phyloP scores from a whole-genome alignment of 2,888 invertebrate species.

The Xestia ashworthii region DNA sequence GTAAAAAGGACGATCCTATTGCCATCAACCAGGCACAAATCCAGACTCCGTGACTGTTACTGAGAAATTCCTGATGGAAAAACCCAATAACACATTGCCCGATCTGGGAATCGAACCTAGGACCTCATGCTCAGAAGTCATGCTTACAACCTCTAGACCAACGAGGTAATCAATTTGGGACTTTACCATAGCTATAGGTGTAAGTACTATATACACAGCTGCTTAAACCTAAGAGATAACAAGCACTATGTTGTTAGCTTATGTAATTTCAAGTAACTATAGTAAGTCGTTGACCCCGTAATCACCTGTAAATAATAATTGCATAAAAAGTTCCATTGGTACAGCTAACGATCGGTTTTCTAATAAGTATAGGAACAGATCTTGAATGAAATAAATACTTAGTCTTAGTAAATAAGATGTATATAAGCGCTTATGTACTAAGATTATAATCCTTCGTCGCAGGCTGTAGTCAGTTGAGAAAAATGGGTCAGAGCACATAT shows the following conservation, averaged over 20 bases:
- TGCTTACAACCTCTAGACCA: too few species aligned
- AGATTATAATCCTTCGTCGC: constrained; percentile 28
- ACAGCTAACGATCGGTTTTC: neutral
- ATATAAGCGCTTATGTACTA: constrained; percentile 5
- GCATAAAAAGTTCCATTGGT: neutral
- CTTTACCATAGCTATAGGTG: neutral
- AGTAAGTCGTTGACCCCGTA: neutral
- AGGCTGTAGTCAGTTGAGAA: constrained; percentile 28
- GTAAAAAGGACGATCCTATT: too few species aligned
- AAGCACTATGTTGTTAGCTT: neutral
- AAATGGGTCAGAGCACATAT: constrained; percentile 52
- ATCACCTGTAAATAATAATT: neutral
- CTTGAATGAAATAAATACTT: neutral
- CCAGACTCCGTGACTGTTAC: too few species aligned
- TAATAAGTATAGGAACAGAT: neutral
- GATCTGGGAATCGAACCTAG: too few species aligned
- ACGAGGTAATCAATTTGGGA: neutral
- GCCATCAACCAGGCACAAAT: too few species aligned
- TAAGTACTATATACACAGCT: neutral
- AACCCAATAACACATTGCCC: too few species aligned
- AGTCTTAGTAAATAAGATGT: neutral
- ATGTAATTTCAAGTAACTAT: neutral
- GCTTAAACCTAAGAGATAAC: neutral
- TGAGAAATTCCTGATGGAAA: too few species aligned
- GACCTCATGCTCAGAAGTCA: too few species aligned